Conservation (phyloP, 2,797 vertebrate genomes). For the Ciconia nigra region DNA sequence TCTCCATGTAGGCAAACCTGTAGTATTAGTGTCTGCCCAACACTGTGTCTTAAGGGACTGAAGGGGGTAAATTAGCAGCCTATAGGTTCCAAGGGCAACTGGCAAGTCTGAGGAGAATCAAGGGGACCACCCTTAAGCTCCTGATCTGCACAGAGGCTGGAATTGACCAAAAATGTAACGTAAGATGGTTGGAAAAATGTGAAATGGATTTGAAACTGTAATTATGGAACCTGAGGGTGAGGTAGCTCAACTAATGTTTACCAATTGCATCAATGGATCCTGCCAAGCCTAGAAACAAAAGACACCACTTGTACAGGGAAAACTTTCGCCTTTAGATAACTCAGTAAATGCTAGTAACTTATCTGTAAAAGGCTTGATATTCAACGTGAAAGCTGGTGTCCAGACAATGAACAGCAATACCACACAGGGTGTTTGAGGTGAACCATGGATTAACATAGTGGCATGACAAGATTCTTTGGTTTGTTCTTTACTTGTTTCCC, state of each 20-base stretch:
- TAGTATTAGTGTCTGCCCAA: not conserved
- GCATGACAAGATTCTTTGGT: not conserved
- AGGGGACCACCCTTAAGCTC: not conserved
- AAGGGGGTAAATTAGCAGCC: not conserved
- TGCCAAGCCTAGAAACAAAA: not conserved
- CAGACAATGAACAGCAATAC: not conserved
- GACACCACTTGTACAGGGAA: not conserved
- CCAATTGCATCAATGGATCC: not conserved
- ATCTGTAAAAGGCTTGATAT: not conserved
- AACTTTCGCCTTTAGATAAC: not conserved
- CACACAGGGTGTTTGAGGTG: not conserved
- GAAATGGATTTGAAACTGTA: not conserved
- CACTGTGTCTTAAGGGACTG: not conserved
- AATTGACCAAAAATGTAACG: not conserved
- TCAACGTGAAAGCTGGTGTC: not conserved
- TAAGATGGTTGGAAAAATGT: not conserved
- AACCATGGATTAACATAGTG: not conserved
- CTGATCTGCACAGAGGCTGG: not conserved
- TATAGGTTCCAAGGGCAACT: not conserved
- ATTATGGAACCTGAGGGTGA: not conserved
- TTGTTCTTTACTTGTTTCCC: not conserved
- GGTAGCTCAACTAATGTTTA: not conserved
- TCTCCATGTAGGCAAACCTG: not conserved
- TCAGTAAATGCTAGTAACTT: not conserved
- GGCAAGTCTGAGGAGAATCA: not conserved